Evolutionary conservation across 2,888 invertebrate genomes (phyloP), one percentile per base, ranked within the genome.

Genomic region (Graphium colonna): DNA sequence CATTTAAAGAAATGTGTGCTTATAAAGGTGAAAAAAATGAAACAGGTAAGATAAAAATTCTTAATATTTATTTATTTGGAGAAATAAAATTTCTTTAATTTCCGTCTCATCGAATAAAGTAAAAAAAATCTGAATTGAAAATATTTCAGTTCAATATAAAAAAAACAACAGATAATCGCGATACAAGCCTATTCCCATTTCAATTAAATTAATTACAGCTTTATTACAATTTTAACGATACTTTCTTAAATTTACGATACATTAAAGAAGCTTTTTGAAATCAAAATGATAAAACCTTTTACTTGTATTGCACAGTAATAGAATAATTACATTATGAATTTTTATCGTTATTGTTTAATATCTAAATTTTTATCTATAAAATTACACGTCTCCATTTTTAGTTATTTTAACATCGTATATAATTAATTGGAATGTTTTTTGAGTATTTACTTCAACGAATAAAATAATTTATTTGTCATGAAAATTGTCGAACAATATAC

Each of bases 241-340:
- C 62, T 70, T 70, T 76, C 71, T 73, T 77, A 77, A 76, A 65
- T 65, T 73, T 81, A 81, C 71, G 67, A 74, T 77, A 76, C 64
- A 68, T 69, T 73, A 76, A 78, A 75, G 68, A 78, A 81, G 79
- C 79, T 64, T 73, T 70, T 71, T 68, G 65, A 64, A 79, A 77
- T 74, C 62, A 71, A 79, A 83, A 36, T 36, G 36, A 33, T 78
- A 73, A 78, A 62, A 69, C 73, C 73, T 73, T n/a, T 69, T 76
- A 79, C 74, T 76, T 73, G 68, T 89, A 89, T 89, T 89, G 89
- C 89, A 89, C 89, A 79, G 72, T 75, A 75, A 71, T 76, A 82
- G 75, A 78, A 80, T 83, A 12, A 36, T 36, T 21, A 80, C 81
- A 79, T 76, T 77, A 76, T 68, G 68, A 76, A 75, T 73, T 53